Base-by-base conservation (phyloP, 2,113 vertebrate species). In the Elephas maximus region DNA sequence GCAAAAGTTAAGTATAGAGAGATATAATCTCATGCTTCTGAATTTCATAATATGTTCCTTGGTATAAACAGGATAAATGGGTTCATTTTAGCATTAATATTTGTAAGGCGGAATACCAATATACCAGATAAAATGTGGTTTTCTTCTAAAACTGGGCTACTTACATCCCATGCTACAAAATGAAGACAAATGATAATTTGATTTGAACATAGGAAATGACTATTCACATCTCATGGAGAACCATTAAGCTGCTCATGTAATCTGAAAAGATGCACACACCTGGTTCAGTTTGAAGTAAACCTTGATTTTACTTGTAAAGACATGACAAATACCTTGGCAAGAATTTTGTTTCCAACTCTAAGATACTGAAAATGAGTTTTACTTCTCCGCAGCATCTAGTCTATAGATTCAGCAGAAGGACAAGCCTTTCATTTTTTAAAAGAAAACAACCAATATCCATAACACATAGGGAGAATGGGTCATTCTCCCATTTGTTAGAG, bases 371-470 rank as follows among this genome's bases (percentile, higher is more conserved):
- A 93, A 88, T 87, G 21, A 95, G 51, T 90, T 96, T 93, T 71
- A 81, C 15, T 93, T 92, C 28, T 96, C 80, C 90, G 95, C 76
- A 94, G 80, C 96, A 92, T 91, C n/a, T 96, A 44, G 94, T 96
- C 83, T 93, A 80, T 79, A 45, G 77, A 93, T 71, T 97, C 92
- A 94, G 88, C 96, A 90, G 88, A 94, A 96, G 67, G 23, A 91
- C 28, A 83, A 88, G 78, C 81, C 41, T 93, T 88, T 51, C 88
- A 85, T 90, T 97, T 91, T 97, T 82, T 69, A 30, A 88, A 91
- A 95, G 89, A 83, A 96, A 97, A 97, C 57, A 89, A 95, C 93
- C 91, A 62, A 93, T 94, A 93, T 78, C 84, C 48, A 80, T 90
- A 95, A 90, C 41, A 83, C 17, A 21, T 30, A 57, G 51, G 33